phyloP scores from a whole-genome alignment of 2,888 invertebrate genomes.

The Neelides folsomi region DNA sequence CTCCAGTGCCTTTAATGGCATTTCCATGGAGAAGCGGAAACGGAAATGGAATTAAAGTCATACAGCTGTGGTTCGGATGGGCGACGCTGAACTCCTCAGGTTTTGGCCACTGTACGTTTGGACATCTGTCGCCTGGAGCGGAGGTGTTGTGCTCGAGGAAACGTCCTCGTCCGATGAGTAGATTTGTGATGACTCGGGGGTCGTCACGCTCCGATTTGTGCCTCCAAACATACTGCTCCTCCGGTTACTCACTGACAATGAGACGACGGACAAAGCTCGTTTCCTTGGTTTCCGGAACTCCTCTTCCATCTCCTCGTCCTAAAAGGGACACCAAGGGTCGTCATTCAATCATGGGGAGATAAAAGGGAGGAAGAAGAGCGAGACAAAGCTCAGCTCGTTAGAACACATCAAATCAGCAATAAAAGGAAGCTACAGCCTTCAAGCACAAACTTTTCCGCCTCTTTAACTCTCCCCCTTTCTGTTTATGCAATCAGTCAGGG shows the following conservation, averaged over 20 bases:
- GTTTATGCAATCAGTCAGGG: background rate
- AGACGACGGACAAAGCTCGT: constrained; percentile 32
- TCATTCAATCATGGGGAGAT: too few relatives aligned
- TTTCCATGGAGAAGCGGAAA: too few relatives aligned
- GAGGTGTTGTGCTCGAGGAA: constrained; percentile 11
- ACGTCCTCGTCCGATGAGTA: constrained; percentile 28
- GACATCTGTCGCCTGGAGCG: constrained; percentile 2
- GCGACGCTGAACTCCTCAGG: constrained; percentile 24
- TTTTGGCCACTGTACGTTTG: constrained; percentile 11
- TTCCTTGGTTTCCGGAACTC: constrained; percentile 36
- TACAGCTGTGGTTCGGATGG: constrained; percentile 32
- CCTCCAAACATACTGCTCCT: constrained; percentile 24
- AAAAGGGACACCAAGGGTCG: background rate
- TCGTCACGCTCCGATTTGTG: constrained; percentile 12
- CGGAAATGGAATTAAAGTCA: constrained; percentile 4
- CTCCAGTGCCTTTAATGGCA: too few relatives aligned
- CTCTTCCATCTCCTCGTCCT: constrained; percentile 37
- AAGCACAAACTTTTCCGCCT: background rate
- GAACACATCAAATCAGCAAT: background rate
- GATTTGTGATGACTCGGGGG: constrained; percentile 26
- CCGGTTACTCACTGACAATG: constrained; percentile 20
- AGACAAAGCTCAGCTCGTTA: background rate
- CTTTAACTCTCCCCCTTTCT: background rate
- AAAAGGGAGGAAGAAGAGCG: too few relatives aligned
- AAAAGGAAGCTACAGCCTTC: background rate